phyloP scores from a whole-genome alignment of 2,888 invertebrate species.

The Caenorhabditis doughertyi region DNA sequence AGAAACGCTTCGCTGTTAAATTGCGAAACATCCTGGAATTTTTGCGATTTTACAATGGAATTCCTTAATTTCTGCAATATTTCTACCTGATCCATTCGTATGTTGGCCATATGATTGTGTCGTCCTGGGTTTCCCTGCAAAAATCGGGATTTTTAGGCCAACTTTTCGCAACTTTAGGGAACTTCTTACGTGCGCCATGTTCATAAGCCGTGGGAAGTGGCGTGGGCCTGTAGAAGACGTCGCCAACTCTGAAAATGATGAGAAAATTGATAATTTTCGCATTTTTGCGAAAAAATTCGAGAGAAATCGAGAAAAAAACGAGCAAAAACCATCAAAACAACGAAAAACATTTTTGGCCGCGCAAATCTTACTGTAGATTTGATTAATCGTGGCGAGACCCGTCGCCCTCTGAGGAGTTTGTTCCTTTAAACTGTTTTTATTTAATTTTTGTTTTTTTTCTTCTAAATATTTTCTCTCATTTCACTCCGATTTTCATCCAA shows the following conservation, averaged over 20 bases:
- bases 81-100: neutral
- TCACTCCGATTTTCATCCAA: neutral
- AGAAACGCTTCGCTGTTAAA: constrained; percentile 23
- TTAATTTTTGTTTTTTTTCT: neutral
- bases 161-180: too few species aligned
- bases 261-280: too few species aligned
- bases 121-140: constrained; percentile 8
- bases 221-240: neutral
- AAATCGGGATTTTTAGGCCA: neutral
- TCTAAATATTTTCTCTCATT: neutral
- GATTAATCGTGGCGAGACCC: constrained; percentile 5
- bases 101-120: neutral
- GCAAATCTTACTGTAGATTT: neutral
- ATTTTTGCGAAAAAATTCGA: too few species aligned
- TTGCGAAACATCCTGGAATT: constrained; percentile 16
- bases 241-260: too few species aligned
- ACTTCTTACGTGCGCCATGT: constrained; percentile 5
- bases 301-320: neutral
- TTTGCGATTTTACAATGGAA: neutral
- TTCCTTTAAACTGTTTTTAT: constrained; percentile 16
- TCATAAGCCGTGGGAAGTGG: neutral
- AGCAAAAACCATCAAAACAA: too few species aligned
- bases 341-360: too few species aligned
- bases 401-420: neutral
- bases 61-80: neutral